Conservation (phyloP, 2,797 vertebrate genomes). For the Numenius phaeopus region DNA sequence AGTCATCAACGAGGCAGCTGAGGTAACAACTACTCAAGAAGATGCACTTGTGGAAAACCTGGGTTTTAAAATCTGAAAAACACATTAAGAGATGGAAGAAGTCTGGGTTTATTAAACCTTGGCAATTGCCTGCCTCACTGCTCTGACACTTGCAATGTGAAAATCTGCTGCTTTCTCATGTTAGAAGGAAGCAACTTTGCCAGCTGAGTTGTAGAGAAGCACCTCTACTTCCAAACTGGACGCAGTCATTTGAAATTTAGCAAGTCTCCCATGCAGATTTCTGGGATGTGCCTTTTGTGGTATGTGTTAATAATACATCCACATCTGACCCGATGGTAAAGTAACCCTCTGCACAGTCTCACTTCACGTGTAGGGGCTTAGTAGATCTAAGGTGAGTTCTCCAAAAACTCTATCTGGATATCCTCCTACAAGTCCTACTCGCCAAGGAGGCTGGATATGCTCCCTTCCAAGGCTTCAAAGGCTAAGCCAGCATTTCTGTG, state of each 20-base stretch:
- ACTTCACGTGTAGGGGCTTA: neutral
- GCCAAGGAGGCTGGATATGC: neutral
- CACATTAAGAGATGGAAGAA: neutral
- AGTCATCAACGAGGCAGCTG: accelerated
- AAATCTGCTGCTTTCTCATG: neutral
- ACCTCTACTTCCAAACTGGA: neutral
- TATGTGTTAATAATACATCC: neutral
- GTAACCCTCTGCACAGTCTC: neutral
- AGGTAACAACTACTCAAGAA: neutral
- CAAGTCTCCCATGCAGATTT: neutral
- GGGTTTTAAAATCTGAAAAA: neutral
- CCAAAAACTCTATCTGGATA: neutral
- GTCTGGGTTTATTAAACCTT: neutral
- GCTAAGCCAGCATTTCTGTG: neutral
- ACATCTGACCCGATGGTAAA: neutral
- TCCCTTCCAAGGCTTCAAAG: neutral
- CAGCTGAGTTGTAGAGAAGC: neutral
- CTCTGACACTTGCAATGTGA: neutral
- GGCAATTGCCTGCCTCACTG: neutral
- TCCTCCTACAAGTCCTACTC: neutral
- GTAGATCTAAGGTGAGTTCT: neutral
- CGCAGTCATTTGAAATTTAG: neutral
- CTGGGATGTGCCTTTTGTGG: neutral
- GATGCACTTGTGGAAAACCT: neutral
- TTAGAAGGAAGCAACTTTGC: neutral